Percentiles rank a stretch among this genome's conserved stretches.
These are phyloP conservation scores for Neotoxoptera formosana DNA, from an alignment of 1,140 invertebrate species.

Conservation along the genomic window DNA sequence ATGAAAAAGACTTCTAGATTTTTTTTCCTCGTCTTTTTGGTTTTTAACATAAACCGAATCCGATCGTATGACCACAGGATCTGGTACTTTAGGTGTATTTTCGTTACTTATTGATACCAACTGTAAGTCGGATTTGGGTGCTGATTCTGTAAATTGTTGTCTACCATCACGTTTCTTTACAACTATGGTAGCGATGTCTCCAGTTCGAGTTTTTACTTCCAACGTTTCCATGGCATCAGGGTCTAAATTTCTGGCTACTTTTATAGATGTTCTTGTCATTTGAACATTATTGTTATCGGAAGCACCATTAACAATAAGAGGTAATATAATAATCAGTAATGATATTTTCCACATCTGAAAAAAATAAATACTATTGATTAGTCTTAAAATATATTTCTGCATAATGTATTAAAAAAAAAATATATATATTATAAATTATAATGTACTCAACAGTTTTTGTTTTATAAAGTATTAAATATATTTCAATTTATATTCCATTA, in stretches of 20 bases:
- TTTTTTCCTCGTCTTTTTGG: conserved; percentile 65
- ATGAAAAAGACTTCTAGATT: conserved; percentile 67
- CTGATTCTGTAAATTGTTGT: conserved; percentile 2
- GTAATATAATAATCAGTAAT: conserved; percentile 48
- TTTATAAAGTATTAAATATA: neutral
- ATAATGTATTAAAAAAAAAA: neutral
- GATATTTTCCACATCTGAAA: conserved; percentile 56
- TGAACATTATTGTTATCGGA: conserved; percentile 61
- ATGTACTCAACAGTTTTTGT: neutral
- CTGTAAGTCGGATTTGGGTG: conserved; percentile 1
- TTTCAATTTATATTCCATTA: conserved; percentile 3
- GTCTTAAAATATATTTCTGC: neutral
- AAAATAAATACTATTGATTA: neutral
- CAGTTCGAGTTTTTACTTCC: conserved; percentile 76
- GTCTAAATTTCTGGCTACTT: conserved; percentile 78
- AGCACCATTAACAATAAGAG: neutral
- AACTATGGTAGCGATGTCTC: conserved; percentile 77
- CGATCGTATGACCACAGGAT: conserved; percentile 73
- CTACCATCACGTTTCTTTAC: conserved; percentile 74
- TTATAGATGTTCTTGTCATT: conserved; percentile 75
- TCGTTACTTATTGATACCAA: neutral
- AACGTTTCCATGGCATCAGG: conserved; percentile 77
- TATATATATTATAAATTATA: neutral
- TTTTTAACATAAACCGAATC: conserved; percentile 68
- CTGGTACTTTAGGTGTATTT: conserved; percentile 65